Conservation (phyloP, 1,140 invertebrate species). For the Neodiprion fabricii region DNA sequence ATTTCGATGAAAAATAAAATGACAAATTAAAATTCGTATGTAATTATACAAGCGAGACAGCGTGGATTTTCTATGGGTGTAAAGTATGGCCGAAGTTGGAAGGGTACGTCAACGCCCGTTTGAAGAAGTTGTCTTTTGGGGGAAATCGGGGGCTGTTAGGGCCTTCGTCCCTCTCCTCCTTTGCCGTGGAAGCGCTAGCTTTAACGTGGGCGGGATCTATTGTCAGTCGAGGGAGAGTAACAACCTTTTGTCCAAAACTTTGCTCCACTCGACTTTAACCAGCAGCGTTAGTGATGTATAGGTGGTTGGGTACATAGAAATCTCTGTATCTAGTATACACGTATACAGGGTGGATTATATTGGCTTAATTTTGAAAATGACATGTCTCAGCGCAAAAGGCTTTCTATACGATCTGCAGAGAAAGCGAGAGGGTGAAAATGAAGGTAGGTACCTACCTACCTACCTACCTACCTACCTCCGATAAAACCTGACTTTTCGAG, state of each 20-base stretch:
- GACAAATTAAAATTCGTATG: too few species aligned
- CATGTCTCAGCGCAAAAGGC: slow-evolving; percentile 22
- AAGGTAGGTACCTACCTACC: not conserved
- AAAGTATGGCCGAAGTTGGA: slow-evolving; percentile 51
- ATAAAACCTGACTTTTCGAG: too few species aligned
- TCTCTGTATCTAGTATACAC: not conserved
- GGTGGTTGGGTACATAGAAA: not conserved
- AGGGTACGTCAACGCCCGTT: slow-evolving; percentile 37
- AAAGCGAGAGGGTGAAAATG: not conserved
- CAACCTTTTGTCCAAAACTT: slow-evolving; percentile 1
- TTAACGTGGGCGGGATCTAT: slow-evolving; percentile 38
- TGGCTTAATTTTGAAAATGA: slow-evolving; percentile 40
- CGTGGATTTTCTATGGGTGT: slow-evolving; percentile 16
- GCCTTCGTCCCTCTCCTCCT: too few species aligned
- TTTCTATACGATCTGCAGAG: not conserved
- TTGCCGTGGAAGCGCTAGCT: slow-evolving; percentile 14
- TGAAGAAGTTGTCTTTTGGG: slow-evolving; percentile 49
- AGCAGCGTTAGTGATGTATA: not conserved
- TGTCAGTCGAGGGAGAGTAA: slow-evolving; percentile 28
- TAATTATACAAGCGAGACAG: too few species aligned
- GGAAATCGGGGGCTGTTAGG: not conserved
- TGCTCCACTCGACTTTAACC: not conserved
- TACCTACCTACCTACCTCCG: too few species aligned
- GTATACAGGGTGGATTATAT: slow-evolving; percentile 27
- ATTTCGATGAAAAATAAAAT: too few species aligned